Conservation (phyloP, 1,140 invertebrate species). For the Colletes latitarsis region DNA sequence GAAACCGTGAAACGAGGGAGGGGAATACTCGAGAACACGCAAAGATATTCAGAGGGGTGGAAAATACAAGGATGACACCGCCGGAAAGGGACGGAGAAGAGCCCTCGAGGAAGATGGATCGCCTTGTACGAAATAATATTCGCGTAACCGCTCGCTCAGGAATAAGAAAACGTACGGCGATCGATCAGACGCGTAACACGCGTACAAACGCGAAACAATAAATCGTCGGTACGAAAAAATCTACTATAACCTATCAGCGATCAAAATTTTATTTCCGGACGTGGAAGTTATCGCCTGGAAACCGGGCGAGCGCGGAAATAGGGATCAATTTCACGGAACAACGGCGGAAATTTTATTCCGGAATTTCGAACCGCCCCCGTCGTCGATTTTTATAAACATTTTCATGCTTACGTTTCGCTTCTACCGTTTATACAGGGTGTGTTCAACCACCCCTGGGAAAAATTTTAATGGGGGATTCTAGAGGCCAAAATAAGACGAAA, state of each 20-base stretch:
- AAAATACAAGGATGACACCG: too few species aligned
- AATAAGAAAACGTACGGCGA: background rate
- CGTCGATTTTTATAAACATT: background rate
- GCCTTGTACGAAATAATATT: too few species aligned
- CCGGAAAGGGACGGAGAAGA: too few species aligned
- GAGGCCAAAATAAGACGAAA: too few species aligned
- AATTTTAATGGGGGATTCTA: too few species aligned
- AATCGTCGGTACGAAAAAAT: background rate
- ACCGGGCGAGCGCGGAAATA: background rate
- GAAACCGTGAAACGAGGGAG: too few species aligned
- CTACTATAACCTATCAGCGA: background rate
- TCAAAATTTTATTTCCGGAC: conserved; percentile 8
- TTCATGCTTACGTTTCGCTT: too few species aligned
- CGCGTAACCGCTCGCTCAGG: too few species aligned
- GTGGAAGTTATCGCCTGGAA: background rate
- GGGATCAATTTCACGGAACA: conserved; percentile 7
- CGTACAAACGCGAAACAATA: background rate
- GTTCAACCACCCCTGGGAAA: too few species aligned
- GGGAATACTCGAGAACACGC: too few species aligned
- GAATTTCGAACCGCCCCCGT: background rate
- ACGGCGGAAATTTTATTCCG: background rate
- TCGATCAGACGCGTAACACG: background rate
- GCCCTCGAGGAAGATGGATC: background rate
- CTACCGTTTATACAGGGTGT: too few species aligned
- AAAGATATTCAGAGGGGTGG: too few species aligned